These are phyloP conservation scores for Muntiacus reevesi DNA, from an alignment of 2,113 vertebrate species.

Conservation along the genomic window DNA sequence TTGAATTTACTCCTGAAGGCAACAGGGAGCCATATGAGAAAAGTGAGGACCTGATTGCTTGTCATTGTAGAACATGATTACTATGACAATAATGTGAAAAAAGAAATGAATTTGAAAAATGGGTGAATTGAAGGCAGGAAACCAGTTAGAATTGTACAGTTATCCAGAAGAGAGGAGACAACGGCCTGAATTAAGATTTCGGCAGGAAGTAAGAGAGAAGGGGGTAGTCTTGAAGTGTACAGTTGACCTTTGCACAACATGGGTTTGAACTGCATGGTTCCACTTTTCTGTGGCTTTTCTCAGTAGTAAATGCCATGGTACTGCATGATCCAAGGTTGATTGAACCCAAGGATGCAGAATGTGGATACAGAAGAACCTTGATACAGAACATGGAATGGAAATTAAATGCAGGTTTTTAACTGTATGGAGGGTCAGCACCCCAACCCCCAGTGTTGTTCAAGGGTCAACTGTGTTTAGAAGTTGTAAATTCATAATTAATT, in stretches of 20 bases:
- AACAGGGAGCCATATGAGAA: not conserved
- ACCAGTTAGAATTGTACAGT: not conserved
- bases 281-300: not conserved
- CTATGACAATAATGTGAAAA: not conserved
- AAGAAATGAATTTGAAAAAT: not conserved
- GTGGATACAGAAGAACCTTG: not conserved
- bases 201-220: not conserved
- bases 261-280: not conserved
- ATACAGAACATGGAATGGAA: not conserved
- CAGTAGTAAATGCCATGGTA: not conserved
- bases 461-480: not conserved
- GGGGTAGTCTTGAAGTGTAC: not conserved
- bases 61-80: not conserved
- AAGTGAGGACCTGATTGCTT: not conserved
- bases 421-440: not conserved
- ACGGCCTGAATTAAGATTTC: not conserved
- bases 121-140: not conserved
- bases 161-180: not conserved
- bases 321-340: not conserved
- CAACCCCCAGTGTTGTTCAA: not conserved
- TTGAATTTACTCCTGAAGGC: not conserved
- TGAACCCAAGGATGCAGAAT: not conserved
- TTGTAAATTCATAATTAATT: not conserved
- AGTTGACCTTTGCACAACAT: not conserved
- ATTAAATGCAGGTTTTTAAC: not conserved